A percentile compares a stretch with the other conserved stretches of the same genome.
Evolutionary conservation across 2,888 invertebrate species (phyloP).

Genomic region (Caenorhabditis japonica): DNA sequence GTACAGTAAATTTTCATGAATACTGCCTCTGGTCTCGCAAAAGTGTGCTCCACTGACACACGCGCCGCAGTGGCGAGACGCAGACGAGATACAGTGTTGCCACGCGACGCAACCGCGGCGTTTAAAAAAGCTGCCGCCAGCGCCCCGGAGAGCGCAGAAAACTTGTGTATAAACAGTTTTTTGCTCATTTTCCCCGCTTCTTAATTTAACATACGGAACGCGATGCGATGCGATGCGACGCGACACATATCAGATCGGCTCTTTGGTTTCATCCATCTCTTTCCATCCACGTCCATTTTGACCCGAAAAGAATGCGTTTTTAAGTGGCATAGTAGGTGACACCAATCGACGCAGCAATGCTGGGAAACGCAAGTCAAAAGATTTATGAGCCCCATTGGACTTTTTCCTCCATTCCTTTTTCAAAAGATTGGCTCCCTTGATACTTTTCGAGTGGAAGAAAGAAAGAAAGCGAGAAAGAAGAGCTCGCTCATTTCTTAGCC

Average conservation of each 20-base stretch:
- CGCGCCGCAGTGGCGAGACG: too few relatives aligned
- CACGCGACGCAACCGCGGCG: too few relatives aligned
- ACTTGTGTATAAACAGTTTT: too few relatives aligned
- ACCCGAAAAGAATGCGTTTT: conserved; percentile 36
- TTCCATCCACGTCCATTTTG: conserved; percentile 7
- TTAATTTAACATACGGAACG: conserved; percentile 13
- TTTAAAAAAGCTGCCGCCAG: too few relatives aligned
- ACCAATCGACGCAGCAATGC: conserved; percentile 35
- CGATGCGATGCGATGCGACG: too few relatives aligned
- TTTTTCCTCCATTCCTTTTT: background rate
- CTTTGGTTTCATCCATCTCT: background rate
- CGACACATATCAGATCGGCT: conserved; percentile 9
- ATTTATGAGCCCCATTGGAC: conserved; percentile 50
- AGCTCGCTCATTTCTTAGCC: conserved; percentile 2
- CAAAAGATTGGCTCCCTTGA: conserved; percentile 34
- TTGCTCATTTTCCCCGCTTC: too few relatives aligned
- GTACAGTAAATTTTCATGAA: too few relatives aligned
- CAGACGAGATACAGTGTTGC: too few relatives aligned
- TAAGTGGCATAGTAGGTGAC: conserved; percentile 50
- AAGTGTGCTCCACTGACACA: too few relatives aligned
- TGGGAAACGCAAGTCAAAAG: conserved; percentile 41
- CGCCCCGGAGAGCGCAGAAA: too few relatives aligned
- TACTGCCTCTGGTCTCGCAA: too few relatives aligned
- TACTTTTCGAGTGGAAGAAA: conserved; percentile 45
- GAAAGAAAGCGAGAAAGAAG: too few relatives aligned